Evolutionary conservation across 2,888 invertebrate genomes (phyloP).

Genomic region (Onthophagus sagittarius): DNA sequence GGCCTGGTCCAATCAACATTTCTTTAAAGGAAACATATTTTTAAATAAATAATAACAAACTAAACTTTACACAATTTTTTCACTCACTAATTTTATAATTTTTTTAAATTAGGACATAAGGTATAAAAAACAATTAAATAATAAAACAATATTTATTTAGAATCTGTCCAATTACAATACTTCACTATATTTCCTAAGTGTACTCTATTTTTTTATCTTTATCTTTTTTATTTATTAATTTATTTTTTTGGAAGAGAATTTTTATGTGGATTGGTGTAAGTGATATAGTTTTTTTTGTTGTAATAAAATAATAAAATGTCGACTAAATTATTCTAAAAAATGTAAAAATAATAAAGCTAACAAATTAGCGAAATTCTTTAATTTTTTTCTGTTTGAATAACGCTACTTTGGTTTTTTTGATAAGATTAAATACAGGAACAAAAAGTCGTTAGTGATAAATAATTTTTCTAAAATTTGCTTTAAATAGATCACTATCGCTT

Average conservation of each 20-base stretch:
- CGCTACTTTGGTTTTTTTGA: background rate
- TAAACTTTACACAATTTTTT: background rate
- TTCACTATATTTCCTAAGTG: slow-evolving; percentile 2
- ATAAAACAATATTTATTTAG: slow-evolving; percentile 13
- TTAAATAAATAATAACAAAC: background rate
- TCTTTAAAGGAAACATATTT: background rate
- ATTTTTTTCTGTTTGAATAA: background rate
- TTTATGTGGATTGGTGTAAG: background rate
- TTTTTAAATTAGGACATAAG: background rate
- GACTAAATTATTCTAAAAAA: slow-evolving; percentile 3
- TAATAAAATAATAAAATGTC: background rate
- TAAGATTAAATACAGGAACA: background rate
- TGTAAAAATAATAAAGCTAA: slow-evolving; percentile 5
- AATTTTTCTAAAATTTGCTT: slow-evolving; percentile 4
- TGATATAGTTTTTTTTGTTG: background rate
- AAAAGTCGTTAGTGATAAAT: slow-evolving; percentile 1
- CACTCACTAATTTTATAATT: background rate
- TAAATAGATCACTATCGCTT: slow-evolving; percentile 5
- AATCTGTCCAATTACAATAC: slow-evolving; percentile 11
- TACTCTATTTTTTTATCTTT: background rate
- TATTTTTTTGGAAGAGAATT: background rate
- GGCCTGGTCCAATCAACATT: background rate
- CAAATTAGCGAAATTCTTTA: slow-evolving; percentile 5
- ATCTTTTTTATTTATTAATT: background rate
- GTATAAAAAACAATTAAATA: slow-evolving; percentile 1